phyloP scores from a whole-genome alignment of 2,888 invertebrate genomes.

The Calephelis perditalis region DNA sequence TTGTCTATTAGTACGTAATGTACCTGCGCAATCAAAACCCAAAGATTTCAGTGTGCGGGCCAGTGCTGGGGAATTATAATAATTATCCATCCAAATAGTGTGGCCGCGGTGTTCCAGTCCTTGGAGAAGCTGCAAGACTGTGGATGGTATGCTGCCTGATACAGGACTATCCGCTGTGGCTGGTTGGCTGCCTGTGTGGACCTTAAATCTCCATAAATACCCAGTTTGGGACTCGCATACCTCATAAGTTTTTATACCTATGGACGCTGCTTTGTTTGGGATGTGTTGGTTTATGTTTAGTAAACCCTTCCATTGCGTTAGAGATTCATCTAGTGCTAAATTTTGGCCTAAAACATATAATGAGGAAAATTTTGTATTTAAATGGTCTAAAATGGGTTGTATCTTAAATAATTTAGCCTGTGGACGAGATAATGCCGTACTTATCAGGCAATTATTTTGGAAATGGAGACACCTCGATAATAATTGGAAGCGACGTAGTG shows the following conservation, averaged over 20 bases:
- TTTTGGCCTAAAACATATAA: conserved; percentile 6
- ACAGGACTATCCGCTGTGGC: no score
- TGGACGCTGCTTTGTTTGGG: conserved; percentile 23
- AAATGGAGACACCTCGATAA: conserved; percentile 1
- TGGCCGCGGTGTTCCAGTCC: background rate
- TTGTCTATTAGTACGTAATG: conserved; percentile 4
- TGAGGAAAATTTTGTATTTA: conserved; percentile 3
- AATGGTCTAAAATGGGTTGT: background rate
- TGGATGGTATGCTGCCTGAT: no score
- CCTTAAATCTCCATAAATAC: conserved; percentile 13
- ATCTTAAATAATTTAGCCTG: conserved; percentile 13
- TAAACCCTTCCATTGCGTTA: conserved; percentile 30
- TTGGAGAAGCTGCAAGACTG: background rate
- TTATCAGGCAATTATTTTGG: background rate
- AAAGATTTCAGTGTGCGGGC: background rate
- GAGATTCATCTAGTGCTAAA: background rate
- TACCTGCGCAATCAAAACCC: conserved; percentile 7
- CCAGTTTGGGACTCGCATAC: conserved; percentile 29
- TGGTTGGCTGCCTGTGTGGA: conserved; percentile 6
- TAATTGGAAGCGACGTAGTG: background rate
- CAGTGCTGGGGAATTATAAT: background rate
- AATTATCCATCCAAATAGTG: conserved; percentile 12
- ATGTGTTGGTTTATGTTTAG: conserved; percentile 27
- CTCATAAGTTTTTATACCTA: conserved; percentile 30
- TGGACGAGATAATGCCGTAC: background rate